These are phyloP conservation scores for Sinella curviseta DNA, from an alignment of 1,140 invertebrate species.

Conservation along the genomic window DNA sequence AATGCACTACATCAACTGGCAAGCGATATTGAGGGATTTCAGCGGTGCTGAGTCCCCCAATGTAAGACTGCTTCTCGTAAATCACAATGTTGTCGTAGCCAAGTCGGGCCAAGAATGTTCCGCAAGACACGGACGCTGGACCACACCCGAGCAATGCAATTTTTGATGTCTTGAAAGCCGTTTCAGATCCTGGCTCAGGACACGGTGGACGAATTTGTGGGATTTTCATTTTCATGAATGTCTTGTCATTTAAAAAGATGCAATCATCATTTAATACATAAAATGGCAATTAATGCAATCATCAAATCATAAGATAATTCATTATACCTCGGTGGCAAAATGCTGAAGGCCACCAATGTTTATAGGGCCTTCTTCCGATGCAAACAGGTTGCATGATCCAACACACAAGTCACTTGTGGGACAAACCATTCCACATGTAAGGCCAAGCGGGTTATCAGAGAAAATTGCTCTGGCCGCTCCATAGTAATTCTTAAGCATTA, in stretches of 20 bases:
- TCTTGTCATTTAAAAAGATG: slow-evolving; percentile 57
- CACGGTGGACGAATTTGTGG: slow-evolving; percentile 77
- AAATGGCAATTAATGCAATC: too few relatives aligned
- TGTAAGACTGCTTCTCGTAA: slow-evolving; percentile 83
- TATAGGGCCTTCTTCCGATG: slow-evolving; percentile 93
- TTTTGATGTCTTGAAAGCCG: slow-evolving; percentile 64
- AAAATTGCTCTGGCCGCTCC: slow-evolving; percentile 95
- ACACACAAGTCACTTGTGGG: slow-evolving; percentile 97
- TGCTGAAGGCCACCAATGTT: slow-evolving; percentile 98
- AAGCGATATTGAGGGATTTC: slow-evolving; percentile 97
- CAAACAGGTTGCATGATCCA: slow-evolving; percentile 93
- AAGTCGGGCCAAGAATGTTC: slow-evolving; percentile 87
- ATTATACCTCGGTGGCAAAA: slow-evolving; percentile 87
- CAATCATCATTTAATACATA: background rate
- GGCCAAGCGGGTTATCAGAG: slow-evolving; percentile 92
- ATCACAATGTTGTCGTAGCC: slow-evolving; percentile 90
- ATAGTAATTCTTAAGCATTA: slow-evolving; percentile 86
- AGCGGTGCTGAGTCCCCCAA: slow-evolving; percentile 87
- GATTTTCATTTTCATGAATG: slow-evolving; percentile 92
- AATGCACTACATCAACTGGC: slow-evolving; percentile 88
- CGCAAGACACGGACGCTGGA: slow-evolving; percentile 94
- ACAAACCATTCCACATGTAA: slow-evolving; percentile 99
- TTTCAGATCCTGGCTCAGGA: slow-evolving; percentile 58
- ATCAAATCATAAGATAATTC: background rate
- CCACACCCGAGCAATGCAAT: slow-evolving; percentile 92